Percentiles rank a stretch among this genome's conserved stretches.
phyloP scores from a whole-genome alignment of 1,140 invertebrate species.

The Heliconius hewitsoni region DNA sequence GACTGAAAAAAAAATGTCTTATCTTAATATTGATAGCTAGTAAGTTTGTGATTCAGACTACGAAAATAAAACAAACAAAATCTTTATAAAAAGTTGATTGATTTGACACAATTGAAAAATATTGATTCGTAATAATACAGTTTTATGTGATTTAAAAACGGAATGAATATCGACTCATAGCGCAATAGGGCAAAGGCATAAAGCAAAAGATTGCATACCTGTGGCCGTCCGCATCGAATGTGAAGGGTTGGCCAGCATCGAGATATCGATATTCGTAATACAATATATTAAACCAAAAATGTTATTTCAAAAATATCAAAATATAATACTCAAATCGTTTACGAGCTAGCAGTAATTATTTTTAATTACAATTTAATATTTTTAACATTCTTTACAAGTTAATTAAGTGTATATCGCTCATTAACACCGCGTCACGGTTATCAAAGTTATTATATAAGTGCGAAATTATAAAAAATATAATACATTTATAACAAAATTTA shows the following conservation, averaged over 20 bases:
- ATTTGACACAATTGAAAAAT: background rate
- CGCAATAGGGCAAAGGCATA: conserved; percentile 51
- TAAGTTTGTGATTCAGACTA: too few relatives aligned
- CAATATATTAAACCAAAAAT: background rate
- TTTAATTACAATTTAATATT: conserved; percentile 4
- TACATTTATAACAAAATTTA: background rate
- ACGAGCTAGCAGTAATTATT: background rate
- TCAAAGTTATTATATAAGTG: background rate
- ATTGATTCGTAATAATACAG: conserved; percentile 15
- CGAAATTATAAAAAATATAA: conserved; percentile 1
- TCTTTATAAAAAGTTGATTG: background rate
- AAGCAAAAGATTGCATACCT: conserved; percentile 71
- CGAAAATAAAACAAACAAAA: background rate
- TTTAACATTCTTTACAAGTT: conserved; percentile 21
- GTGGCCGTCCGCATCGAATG: conserved; percentile 42
- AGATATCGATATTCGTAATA: conserved; percentile 39
- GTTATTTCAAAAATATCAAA: background rate
- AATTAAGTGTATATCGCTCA: conserved; percentile 29
- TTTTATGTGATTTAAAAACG: conserved; percentile 32
- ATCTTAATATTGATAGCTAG: too few relatives aligned
- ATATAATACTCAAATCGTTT: background rate
- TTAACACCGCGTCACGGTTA: conserved; percentile 19
- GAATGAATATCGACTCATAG: conserved; percentile 48
- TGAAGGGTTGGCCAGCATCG: conserved; percentile 43
- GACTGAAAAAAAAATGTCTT: too few relatives aligned